Conservation (phyloP, 2,113 vertebrate genomes). For the Taurulus bubalis region DNA sequence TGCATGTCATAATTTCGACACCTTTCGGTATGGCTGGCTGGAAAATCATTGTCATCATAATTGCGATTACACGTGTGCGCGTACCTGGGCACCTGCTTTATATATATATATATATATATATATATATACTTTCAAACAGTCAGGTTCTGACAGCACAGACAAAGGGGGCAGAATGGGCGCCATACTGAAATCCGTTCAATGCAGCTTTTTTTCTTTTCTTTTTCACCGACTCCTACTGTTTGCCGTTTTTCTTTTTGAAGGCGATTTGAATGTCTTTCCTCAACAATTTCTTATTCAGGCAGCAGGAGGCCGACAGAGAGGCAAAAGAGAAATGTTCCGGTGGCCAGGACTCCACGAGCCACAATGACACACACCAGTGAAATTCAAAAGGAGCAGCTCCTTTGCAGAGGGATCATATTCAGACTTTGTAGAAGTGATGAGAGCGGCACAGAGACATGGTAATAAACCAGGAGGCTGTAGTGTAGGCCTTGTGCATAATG, state of each 20-base stretch:
- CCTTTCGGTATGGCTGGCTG: conserved; percentile 55
- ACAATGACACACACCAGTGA: conserved; percentile 39
- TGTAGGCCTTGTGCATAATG: conserved; percentile 59
- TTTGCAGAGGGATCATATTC: conserved; percentile 48
- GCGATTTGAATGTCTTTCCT: conserved; percentile 28
- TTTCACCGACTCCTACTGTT: conserved; percentile 53
- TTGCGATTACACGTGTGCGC: conserved; percentile 60
- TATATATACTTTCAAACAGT: conserved; percentile 44
- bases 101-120: conserved; percentile 2
- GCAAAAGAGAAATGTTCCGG: conserved; percentile 47
- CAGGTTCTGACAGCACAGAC: conserved; percentile 56
- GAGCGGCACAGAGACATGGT: conserved; percentile 33
- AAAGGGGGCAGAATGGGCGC: conserved; percentile 46
- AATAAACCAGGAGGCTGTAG: conserved; percentile 36
- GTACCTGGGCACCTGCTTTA: conserved; percentile 44
- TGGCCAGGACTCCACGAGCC: conserved; percentile 42
- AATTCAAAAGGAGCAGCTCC: conserved; percentile 41
- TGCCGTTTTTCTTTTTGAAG: conserved; percentile 52
- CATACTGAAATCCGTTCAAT: conserved; percentile 35
- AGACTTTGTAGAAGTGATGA: conserved; percentile 52
- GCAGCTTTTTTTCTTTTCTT: conserved; percentile 5
- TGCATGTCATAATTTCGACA: conserved; percentile 70
- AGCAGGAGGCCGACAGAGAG: conserved; percentile 51
- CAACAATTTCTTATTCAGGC: conserved; percentile 48
- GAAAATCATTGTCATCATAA: conserved; percentile 71